phyloP scores from a whole-genome alignment of 2,113 vertebrate genomes.

The Atractosteus spatula region DNA sequence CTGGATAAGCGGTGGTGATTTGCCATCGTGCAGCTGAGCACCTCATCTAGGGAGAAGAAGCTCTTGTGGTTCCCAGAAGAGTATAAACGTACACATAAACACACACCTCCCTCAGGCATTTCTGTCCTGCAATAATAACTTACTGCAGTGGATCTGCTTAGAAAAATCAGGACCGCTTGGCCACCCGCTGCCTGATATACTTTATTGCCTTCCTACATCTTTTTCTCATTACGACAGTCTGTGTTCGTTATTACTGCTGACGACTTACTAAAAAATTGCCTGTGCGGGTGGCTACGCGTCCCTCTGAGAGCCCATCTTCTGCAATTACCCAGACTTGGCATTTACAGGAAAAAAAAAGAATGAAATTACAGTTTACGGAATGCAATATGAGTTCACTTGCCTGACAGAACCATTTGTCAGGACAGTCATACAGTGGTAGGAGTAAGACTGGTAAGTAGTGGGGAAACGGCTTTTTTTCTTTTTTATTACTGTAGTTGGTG shows the following conservation, averaged over 20 bases:
- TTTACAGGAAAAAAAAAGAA: constrained; percentile 27
- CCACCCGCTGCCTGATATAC: constrained; percentile 28
- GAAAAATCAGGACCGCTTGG: constrained; percentile 16
- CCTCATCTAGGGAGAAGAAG: background rate
- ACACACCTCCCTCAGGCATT: background rate
- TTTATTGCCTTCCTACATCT: constrained; percentile 44
- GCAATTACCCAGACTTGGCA: constrained; percentile 40
- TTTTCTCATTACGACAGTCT: constrained; percentile 48
- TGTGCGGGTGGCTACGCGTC: constrained; percentile 40
- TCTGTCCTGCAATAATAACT: background rate
- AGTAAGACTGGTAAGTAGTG: no score
- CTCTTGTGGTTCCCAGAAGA: background rate
- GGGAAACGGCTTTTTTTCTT: no score
- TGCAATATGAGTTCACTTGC: background rate
- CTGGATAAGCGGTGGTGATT: no score
- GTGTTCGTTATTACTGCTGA: constrained; percentile 47
- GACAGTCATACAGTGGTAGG: constrained; percentile 8
- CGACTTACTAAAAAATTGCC: constrained; percentile 22
- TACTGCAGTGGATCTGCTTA: constrained; percentile 35
- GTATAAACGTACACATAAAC: background rate
- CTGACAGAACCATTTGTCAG: constrained; percentile 8
- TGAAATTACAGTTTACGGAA: background rate
- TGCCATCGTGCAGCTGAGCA: background rate
- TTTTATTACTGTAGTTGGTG: no score
- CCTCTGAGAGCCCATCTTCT: constrained; percentile 43